Conservation (phyloP, 2,797 vertebrate species). For the Clarias laeviceps region DNA sequence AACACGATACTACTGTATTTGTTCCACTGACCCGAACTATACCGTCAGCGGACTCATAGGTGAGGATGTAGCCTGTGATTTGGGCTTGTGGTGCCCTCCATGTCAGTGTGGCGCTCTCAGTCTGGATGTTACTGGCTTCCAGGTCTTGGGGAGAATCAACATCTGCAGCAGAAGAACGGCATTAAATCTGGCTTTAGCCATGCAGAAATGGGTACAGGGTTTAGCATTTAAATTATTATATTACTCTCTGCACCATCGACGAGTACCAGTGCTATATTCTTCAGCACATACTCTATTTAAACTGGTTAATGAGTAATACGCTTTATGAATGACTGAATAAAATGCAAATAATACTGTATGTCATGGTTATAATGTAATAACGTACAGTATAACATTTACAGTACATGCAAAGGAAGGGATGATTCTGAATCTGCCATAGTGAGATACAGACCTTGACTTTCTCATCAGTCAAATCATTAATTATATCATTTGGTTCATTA, state of each 20-base stretch:
- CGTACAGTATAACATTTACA: background rate
- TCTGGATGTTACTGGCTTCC: slow-evolving; percentile 84
- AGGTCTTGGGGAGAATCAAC: slow-evolving; percentile 89
- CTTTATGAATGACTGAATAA: background rate
- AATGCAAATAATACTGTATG: background rate
- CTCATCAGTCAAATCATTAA: background rate
- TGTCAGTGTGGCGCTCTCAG: slow-evolving; percentile 83
- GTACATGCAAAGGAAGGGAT: background rate
- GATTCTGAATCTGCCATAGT: background rate
- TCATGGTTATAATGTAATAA: no score
- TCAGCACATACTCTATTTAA: background rate
- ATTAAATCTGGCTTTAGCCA: background rate
- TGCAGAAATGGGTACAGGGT: background rate
- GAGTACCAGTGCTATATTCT: background rate
- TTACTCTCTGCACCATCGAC: background rate
- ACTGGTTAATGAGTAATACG: background rate
- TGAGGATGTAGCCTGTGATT: slow-evolving; percentile 89
- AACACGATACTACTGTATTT: background rate
- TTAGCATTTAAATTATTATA: no score
- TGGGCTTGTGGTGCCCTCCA: slow-evolving; percentile 88
- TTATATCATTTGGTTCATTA: background rate
- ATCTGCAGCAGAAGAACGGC: slow-evolving; percentile 68
- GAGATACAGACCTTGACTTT: background rate
- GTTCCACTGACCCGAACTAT: slow-evolving; percentile 77
- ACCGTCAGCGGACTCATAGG: slow-evolving; percentile 86